Evolutionary conservation across 2,797 vertebrate genomes (phyloP).

Genomic region (Kryptolebias ocellatus): DNA sequence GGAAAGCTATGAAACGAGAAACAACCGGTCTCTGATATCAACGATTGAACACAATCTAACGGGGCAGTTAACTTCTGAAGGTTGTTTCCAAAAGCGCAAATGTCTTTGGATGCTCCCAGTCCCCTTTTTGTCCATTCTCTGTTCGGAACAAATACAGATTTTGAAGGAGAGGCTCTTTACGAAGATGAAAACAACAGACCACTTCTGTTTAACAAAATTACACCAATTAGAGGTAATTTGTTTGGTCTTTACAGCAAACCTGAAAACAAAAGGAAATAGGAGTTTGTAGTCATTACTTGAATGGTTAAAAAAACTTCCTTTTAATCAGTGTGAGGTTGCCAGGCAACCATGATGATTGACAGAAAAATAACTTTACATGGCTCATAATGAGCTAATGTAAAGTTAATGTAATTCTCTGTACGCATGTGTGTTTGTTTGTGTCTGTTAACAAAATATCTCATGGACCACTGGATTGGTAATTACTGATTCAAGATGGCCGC

Average conservation of each 20-base stretch:
- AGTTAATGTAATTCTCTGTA: background rate
- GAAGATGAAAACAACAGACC: no score
- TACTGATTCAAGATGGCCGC: background rate
- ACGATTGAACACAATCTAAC: background rate
- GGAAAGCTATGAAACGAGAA: background rate
- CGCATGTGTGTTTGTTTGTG: no score
- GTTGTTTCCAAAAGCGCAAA: background rate
- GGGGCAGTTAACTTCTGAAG: background rate
- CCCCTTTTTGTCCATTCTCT: background rate
- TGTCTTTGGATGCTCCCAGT: background rate
- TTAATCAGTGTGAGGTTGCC: slow-evolving; percentile 1
- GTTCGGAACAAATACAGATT: no score
- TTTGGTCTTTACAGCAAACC: background rate
- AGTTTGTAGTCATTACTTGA: background rate
- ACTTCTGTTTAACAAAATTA: background rate
- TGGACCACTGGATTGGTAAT: no score
- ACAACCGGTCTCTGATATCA: background rate
- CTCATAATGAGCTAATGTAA: background rate
- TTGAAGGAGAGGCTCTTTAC: no score
- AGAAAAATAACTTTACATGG: slow-evolving; percentile 11
- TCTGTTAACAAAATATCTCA: no score
- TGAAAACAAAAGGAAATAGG: background rate
- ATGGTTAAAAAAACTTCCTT: background rate
- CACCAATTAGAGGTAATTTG: background rate
- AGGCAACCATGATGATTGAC: background rate